These are phyloP conservation scores for Microctonus aethiopoides DNA, from an alignment of 2,888 invertebrate species.

Conservation along the genomic window DNA sequence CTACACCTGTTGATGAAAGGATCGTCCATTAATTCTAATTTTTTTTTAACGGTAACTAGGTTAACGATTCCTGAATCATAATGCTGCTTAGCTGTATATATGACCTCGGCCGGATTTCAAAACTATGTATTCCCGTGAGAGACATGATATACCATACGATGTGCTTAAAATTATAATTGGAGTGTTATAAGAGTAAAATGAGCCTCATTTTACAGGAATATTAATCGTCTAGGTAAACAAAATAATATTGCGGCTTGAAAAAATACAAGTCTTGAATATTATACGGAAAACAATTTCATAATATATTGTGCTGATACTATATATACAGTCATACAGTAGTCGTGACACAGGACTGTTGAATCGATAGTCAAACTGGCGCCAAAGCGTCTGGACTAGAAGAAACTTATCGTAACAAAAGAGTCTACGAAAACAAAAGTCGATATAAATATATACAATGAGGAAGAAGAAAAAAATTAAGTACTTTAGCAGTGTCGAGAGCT, in stretches of 20 bases:
- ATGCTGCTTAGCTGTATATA: not conserved
- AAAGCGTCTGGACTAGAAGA: slow-evolving; percentile 20
- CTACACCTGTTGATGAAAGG: not conserved
- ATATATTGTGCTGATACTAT: not conserved
- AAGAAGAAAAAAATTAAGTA: not conserved
- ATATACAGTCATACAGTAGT: slow-evolving; percentile 2
- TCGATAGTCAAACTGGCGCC: slow-evolving; percentile 26
- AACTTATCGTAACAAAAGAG: slow-evolving; percentile 7
- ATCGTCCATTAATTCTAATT: not conserved
- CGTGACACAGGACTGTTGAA: not conserved
- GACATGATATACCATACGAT: slow-evolving; percentile 16
- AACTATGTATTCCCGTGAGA: slow-evolving; percentile 14
- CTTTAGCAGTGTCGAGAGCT: slow-evolving; percentile 15
- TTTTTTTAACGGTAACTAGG: slow-evolving; percentile 15
- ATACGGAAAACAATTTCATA: too few relatives aligned
- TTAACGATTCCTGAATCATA: slow-evolving; percentile 21
- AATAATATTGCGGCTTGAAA: too few relatives aligned
- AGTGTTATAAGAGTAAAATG: slow-evolving; percentile 19
- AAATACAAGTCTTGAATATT: not conserved
- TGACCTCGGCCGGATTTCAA: slow-evolving; percentile 6
- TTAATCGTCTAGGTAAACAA: slow-evolving; percentile 13
- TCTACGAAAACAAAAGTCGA: slow-evolving; percentile 3
- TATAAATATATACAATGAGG: not conserved
- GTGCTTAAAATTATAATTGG: slow-evolving; percentile 22
- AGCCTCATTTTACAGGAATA: not conserved